A percentile compares a stretch with the other conserved stretches of the same genome.
phyloP scores from a whole-genome alignment of 2,888 invertebrate species.

The Leucania comma region DNA sequence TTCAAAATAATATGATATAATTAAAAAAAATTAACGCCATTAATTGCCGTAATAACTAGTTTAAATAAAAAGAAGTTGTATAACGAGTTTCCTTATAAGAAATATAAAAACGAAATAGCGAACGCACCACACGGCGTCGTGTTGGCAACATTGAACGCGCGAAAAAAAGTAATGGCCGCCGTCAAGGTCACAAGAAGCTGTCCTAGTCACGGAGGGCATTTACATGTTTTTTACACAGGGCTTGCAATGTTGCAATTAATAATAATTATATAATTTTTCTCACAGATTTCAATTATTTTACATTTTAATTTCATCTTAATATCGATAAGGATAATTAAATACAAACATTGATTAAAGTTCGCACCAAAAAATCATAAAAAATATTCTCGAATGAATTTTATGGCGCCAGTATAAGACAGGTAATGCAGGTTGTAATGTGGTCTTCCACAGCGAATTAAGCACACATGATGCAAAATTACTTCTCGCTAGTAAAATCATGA shows the following conservation, averaged over 20 bases:
- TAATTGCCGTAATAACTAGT: conserved; percentile 62
- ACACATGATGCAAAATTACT: conserved; percentile 55
- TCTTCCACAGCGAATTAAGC: conserved; percentile 56
- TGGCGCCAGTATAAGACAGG: conserved; percentile 57
- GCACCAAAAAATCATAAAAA: neutral
- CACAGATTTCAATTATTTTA: conserved; percentile 56
- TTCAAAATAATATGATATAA: conserved; percentile 50
- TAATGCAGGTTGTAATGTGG: conserved; percentile 66
- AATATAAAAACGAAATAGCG: conserved; percentile 81
- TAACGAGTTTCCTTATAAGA: conserved; percentile 82
- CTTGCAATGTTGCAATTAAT: conserved; percentile 75
- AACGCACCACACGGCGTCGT: conserved; percentile 83
- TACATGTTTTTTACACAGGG: conserved; percentile 85
- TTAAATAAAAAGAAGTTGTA: conserved; percentile 78
- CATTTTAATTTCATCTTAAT: neutral
- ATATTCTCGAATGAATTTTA: conserved; percentile 14
- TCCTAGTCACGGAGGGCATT: conserved; percentile 89
- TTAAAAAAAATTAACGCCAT: conserved; percentile 62
- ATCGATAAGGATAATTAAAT: neutral
- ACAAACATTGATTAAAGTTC: conserved; percentile 1
- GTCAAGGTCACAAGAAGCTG: conserved; percentile 89
- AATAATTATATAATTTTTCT: conserved; percentile 63
- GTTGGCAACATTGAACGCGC: conserved; percentile 89
- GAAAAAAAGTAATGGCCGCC: conserved; percentile 89
- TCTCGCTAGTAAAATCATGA: conserved; percentile 8